Evolutionary conservation across 2,888 invertebrate genomes (phyloP).

Genomic region (Altica lythri): DNA sequence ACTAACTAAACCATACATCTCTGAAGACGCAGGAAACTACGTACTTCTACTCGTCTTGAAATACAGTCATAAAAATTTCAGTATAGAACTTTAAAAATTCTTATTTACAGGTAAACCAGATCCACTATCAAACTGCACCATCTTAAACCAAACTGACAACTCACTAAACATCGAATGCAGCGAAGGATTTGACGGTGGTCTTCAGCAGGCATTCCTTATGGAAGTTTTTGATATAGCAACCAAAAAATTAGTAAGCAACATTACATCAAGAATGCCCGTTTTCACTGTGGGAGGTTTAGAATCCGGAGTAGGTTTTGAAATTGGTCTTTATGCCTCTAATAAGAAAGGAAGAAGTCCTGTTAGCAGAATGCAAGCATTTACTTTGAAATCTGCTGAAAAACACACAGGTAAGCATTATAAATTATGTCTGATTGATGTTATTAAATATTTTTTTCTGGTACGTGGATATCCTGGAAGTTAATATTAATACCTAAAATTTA

Average conservation of each 20-base stretch:
- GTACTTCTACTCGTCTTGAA: too few relatives aligned
- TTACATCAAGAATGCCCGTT: slow-evolving; percentile 63
- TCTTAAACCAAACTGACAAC: slow-evolving; percentile 74
- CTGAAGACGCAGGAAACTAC: too few relatives aligned
- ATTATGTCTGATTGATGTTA: too few relatives aligned
- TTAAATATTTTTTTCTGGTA: too few relatives aligned
- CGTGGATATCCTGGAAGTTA: too few relatives aligned
- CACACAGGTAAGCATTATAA: slow-evolving; percentile 65
- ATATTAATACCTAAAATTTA: too few relatives aligned
- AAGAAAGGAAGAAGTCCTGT: slow-evolving; percentile 73
- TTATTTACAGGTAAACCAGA: slow-evolving; percentile 70
- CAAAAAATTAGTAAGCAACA: slow-evolving; percentile 62
- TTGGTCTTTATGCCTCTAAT: slow-evolving; percentile 72
- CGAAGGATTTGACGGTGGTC: slow-evolving; percentile 78
- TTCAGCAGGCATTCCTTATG: slow-evolving; percentile 74
- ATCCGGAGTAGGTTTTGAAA: slow-evolving; percentile 71
- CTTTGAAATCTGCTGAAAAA: slow-evolving; percentile 73
- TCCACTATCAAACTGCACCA: slow-evolving; percentile 72
- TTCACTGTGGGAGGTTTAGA: slow-evolving; percentile 71
- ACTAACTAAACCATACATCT: too few relatives aligned
- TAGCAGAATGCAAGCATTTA: slow-evolving; percentile 69
- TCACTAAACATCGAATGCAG: slow-evolving; percentile 74
- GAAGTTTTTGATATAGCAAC: slow-evolving; percentile 67
- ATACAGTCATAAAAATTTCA: too few relatives aligned
- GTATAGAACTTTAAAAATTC: background rate